Conservation (phyloP, 1,140 invertebrate species). For the Galendromus occidentalis region DNA sequence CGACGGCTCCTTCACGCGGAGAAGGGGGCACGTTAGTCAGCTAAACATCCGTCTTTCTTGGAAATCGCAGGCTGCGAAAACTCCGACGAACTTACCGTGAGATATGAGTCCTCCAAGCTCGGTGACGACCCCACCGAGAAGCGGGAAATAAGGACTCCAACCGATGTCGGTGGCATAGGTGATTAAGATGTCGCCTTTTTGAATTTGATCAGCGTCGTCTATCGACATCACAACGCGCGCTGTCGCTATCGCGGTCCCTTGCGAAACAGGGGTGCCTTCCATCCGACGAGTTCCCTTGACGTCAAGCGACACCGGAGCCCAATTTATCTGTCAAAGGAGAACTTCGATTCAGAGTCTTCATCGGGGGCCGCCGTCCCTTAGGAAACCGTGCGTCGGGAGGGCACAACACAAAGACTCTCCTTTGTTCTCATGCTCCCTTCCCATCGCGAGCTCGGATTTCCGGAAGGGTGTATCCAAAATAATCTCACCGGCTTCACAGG, state of each 20-base stretch:
- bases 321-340: background rate
- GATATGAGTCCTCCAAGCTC: slow-evolving; percentile 65
- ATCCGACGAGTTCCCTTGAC: slow-evolving; percentile 21
- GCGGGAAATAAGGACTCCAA: slow-evolving; percentile 70
- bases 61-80: background rate
- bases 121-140: slow-evolving; percentile 54
- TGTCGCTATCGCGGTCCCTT: slow-evolving; percentile 40
- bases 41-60: background rate
- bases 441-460: no score
- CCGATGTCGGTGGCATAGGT: slow-evolving; percentile 59
- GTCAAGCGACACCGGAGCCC: background rate
- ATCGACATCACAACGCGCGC: slow-evolving; percentile 42
- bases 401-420: no score
- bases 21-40: background rate
- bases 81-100: slow-evolving; percentile 37
- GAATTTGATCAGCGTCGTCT: slow-evolving; percentile 16
- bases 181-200: slow-evolving; percentile 51
- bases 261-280: slow-evolving; percentile 45
- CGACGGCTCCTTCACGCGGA: slow-evolving; percentile 9
- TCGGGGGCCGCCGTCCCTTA: no score
- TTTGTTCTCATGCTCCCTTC: no score
- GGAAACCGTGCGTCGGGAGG: no score
- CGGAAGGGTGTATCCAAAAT: no score
- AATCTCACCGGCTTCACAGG: background rate
- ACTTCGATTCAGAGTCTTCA: background rate